phyloP scores from a whole-genome alignment of 2,113 vertebrate genomes.

The Eleginops maclovinus region DNA sequence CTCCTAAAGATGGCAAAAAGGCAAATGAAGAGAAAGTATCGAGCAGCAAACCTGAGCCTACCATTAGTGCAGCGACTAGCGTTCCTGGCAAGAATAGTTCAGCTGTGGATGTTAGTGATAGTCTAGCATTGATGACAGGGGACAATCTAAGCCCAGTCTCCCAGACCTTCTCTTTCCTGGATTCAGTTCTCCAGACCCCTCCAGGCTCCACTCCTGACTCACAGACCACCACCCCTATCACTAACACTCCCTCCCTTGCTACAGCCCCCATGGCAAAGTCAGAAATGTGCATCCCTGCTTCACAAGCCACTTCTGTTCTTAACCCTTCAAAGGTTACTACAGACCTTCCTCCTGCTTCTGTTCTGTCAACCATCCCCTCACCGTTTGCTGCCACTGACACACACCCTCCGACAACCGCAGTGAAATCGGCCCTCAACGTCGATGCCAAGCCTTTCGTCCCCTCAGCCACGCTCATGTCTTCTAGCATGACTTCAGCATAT shows the following conservation, averaged over 20 bases:
- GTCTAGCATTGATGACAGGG: conserved; percentile 66
- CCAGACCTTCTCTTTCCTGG: conserved; percentile 82
- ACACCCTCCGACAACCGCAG: conserved; percentile 16
- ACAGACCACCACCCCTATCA: conserved; percentile 71
- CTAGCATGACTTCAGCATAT: conserved; percentile 33
- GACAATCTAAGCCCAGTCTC: conserved; percentile 80
- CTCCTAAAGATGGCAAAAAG: conserved; percentile 44
- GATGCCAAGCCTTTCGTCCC: conserved; percentile 79
- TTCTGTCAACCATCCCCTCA: conserved; percentile 40
- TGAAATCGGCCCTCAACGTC: conserved; percentile 68
- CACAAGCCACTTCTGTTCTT: conserved; percentile 25
- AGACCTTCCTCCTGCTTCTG: conserved; percentile 31
- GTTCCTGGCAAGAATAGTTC: conserved; percentile 17
- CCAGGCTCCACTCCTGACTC: conserved; percentile 70
- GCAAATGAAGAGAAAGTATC: conserved; percentile 27
- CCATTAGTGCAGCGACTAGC: not conserved
- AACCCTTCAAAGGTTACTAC: conserved; percentile 33
- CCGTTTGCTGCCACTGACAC: conserved; percentile 16
- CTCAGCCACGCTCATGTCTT: conserved; percentile 41
- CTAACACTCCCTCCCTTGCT: conserved; percentile 61
- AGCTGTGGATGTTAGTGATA: conserved; percentile 44
- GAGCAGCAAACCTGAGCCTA: conserved; percentile 41
- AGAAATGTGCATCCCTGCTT: conserved; percentile 32
- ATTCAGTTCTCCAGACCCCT: conserved; percentile 81
- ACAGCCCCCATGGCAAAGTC: conserved; percentile 42